phyloP scores from a whole-genome alignment of 2,113 vertebrate genomes.

The Rynchops niger region DNA sequence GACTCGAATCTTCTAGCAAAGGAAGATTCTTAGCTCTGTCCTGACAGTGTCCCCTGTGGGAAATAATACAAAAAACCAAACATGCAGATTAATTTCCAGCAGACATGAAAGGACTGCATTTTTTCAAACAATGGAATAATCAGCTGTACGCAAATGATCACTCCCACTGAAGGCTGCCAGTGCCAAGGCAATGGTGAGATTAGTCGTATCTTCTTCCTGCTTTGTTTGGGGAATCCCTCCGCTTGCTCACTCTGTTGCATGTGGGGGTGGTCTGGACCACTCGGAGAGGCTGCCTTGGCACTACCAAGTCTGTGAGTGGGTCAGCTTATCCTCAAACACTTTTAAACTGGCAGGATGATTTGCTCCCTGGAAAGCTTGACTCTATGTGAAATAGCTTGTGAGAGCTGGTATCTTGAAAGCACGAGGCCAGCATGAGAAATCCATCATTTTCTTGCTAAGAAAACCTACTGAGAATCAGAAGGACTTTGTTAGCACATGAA shows the following conservation, averaged over 20 bases:
- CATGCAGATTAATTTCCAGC: not conserved
- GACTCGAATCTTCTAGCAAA: not conserved
- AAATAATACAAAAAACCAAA: not conserved
- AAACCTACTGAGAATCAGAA: not conserved
- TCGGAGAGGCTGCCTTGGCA: not conserved
- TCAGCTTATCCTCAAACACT: not conserved
- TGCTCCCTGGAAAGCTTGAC: not conserved
- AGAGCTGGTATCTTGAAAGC: not conserved
- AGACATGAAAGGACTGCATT: not conserved
- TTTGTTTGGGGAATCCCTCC: not conserved
- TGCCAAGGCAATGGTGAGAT: not conserved
- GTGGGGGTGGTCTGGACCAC: accelerated
- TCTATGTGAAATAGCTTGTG: not conserved
- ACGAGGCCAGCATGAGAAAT: not conserved
- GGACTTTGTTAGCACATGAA: not conserved
- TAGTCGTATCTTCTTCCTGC: accelerated
- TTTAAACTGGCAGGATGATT: not conserved
- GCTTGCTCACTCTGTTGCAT: accelerated
- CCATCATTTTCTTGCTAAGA: not conserved
- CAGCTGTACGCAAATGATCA: not conserved
- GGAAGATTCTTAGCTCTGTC: not conserved
- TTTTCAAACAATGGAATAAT: not conserved
- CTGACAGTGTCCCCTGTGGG: not conserved
- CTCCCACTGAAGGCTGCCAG: not conserved
- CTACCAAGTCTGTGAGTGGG: not conserved